A percentile compares a stretch with the other conserved stretches of the same genome.
phyloP scores from a whole-genome alignment of 2,113 vertebrate species.

The Pterophyllum scalare region DNA sequence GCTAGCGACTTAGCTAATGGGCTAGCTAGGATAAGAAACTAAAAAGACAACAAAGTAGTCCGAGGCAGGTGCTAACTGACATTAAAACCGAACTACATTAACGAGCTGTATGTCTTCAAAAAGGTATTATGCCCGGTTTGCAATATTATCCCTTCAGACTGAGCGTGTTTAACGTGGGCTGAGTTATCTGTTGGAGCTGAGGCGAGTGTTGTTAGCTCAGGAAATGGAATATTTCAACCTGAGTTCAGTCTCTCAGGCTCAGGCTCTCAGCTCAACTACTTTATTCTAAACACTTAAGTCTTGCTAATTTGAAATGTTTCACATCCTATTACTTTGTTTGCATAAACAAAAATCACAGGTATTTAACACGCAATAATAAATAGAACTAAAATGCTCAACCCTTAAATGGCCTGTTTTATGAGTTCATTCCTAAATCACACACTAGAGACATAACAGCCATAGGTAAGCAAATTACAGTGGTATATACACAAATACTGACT shows the following conservation, averaged over 20 bases:
- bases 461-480: background rate
- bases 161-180: background rate
- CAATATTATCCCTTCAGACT: background rate
- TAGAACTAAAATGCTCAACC: background rate
- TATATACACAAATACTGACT: background rate
- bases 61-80: background rate
- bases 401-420: background rate
- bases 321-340: no score
- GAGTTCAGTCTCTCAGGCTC: background rate
- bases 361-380: no score
- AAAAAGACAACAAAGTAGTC: background rate
- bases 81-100: background rate
- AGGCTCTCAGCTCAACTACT: no score
- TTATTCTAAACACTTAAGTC: no score
- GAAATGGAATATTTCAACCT: rapidly evolving
- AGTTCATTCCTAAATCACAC: background rate
- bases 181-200: conserved; percentile 40
- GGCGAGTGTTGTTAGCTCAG: conserved; percentile 45
- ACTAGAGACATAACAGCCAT: background rate
- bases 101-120: background rate
- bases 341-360: no score
- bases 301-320: no score
- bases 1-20: conserved; percentile 31
- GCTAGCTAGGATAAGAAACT: conserved; percentile 26
- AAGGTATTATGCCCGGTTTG: background rate